Conservation (phyloP, 1,140 invertebrate species). For the Asobara japonica region DNA sequence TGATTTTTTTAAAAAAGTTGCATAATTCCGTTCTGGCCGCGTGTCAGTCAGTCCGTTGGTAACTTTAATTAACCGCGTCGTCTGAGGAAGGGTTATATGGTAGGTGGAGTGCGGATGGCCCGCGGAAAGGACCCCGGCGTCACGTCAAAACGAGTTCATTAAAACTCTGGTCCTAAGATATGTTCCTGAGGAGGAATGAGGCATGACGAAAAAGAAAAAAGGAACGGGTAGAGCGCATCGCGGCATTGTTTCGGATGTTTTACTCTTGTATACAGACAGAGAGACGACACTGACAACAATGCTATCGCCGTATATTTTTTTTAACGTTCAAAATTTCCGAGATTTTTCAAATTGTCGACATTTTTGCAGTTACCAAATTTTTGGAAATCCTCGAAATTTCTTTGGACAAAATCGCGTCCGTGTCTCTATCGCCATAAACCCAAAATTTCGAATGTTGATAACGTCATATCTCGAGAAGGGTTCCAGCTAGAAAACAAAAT, state of each 20-base stretch:
- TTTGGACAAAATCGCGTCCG: too few relatives aligned
- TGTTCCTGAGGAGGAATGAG: constrained; percentile 30
- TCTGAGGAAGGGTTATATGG: not conserved
- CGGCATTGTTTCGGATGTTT: constrained; percentile 40
- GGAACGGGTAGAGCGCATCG: not conserved
- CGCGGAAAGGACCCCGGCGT: constrained; percentile 34
- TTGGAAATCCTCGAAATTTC: too few relatives aligned
- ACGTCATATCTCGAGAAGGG: too few relatives aligned
- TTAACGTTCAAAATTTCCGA: too few relatives aligned
- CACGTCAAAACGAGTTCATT: constrained; percentile 60
- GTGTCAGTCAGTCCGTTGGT: constrained; percentile 37
- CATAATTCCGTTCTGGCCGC: constrained; percentile 22
- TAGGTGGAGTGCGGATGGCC: constrained; percentile 18
- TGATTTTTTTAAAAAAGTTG: constrained; percentile 8
- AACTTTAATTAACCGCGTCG: constrained; percentile 50
- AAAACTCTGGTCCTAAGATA: constrained; percentile 42
- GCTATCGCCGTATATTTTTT: too few relatives aligned
- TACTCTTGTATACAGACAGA: constrained; percentile 28
- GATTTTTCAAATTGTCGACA: too few relatives aligned
- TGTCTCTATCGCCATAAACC: too few relatives aligned
- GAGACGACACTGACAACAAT: too few relatives aligned
- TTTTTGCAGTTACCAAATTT: too few relatives aligned
- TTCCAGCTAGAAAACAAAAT: too few relatives aligned
- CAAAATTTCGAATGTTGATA: too few relatives aligned
- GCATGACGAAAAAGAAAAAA: constrained; percentile 17